Base-by-base conservation (phyloP, 2,113 vertebrate species). In the Limanda limanda region DNA sequence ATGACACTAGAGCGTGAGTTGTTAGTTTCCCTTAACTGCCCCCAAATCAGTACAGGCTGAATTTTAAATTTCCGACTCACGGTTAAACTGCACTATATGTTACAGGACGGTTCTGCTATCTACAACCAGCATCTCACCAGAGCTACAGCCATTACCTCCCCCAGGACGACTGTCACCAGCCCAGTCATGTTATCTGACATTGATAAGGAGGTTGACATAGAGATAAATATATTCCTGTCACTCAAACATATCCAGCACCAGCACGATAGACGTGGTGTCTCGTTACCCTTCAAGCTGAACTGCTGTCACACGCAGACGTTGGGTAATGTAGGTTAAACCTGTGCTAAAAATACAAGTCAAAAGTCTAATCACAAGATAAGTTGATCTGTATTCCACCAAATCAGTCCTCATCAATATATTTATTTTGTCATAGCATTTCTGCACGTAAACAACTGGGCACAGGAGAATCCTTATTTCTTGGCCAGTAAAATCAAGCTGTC, bases 161-260 rank as follows among this genome's bases (percentile, higher is more conserved):
- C 31, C 51, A 57, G 0, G 54, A 31, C 70, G 5, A 3, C 71
- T 57, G 67, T 65, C 63, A 57, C 52, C 25, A 71, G 65, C 23
- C 56, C 7, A 52, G 13, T 48, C 69, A 52, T 42, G 13, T 45
- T 35, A 64, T 65, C 54, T 62, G 48, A 66, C 65, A 71, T 42
- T 67, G 31, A 76, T 56, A 24, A 66, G 54, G 25, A 55, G 21
- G 20, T 2, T 65, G 54, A 47, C 23, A 48, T 4, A 18, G 14
- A 64, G 37, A 27, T 37, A 56, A 58, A 79, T 68, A 51, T 63
- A 64, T 71, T 59, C 24, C 60, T 64, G 58, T 66, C 63, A 40
- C 27, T 48, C 47, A 68, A 71, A 20, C 45, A 21, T 3, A 63
- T 54, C 21, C 27, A 65, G 23, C 27, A 25, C 21, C 11, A 2